Evolutionary conservation across 1,140 invertebrate genomes (phyloP).

Genomic region (Medauroidea extradentata): DNA sequence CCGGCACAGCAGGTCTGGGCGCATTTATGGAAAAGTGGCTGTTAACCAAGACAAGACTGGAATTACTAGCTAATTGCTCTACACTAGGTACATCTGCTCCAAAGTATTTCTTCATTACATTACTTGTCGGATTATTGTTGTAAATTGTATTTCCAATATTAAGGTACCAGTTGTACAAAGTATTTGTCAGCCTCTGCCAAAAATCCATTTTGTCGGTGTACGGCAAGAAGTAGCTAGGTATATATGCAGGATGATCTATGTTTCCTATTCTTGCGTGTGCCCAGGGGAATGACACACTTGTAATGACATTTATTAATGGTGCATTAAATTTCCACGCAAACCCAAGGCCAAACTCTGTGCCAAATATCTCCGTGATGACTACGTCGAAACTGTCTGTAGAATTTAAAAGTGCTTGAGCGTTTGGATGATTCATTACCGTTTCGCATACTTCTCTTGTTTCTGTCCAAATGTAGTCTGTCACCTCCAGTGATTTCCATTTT

Average conservation of each 20-base stretch:
- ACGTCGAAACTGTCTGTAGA: too few relatives aligned
- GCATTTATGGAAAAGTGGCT: slow-evolving; percentile 22
- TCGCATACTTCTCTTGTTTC: too few relatives aligned
- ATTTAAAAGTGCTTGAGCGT: too few relatives aligned
- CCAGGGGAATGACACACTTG: neutral
- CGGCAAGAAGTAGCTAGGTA: slow-evolving; percentile 28
- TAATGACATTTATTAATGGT: neutral
- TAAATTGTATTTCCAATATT: too few relatives aligned
- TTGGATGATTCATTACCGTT: too few relatives aligned
- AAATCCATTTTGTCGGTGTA: slow-evolving; percentile 31
- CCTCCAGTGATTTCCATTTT: too few relatives aligned
- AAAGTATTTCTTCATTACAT: slow-evolving; percentile 2
- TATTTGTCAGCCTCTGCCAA: slow-evolving; percentile 20
- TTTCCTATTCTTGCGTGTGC: slow-evolving; percentile 11
- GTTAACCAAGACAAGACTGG: slow-evolving; percentile 20
- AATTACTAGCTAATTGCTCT: slow-evolving; percentile 15
- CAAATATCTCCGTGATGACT: too few relatives aligned
- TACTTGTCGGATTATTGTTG: slow-evolving; percentile 8
- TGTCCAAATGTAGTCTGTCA: too few relatives aligned
- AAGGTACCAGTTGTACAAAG: too few relatives aligned
- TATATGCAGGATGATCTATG: slow-evolving; percentile 26
- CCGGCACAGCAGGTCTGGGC: slow-evolving; percentile 26
- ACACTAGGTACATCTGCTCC: slow-evolving; percentile 10
- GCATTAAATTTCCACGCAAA: too few relatives aligned
- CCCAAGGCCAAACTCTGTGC: too few relatives aligned